Percentiles rank a stretch among this genome's conserved stretches.
These are phyloP conservation scores for Bibio marci DNA, from an alignment of 2,888 invertebrate species.

Conservation along the genomic window DNA sequence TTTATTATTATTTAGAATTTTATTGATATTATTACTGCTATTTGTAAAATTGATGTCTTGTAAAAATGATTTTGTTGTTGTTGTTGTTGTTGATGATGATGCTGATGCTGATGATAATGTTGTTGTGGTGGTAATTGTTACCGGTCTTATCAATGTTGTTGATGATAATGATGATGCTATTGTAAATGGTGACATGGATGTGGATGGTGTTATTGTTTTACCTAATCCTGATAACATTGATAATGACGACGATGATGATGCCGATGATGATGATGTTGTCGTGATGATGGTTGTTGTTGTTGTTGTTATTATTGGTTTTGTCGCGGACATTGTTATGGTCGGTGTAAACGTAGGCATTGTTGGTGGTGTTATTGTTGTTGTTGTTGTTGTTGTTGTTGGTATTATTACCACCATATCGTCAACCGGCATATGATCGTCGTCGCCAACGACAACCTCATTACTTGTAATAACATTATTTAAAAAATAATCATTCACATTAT, in stretches of 20 bases:
- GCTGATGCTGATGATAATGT: conserved; percentile 6
- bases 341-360: conserved; percentile 16
- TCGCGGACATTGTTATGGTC: conserved; percentile 19
- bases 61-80: neutral
- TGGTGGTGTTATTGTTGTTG: conserved; percentile 13
- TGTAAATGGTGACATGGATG: neutral
- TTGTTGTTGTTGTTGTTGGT: no score
- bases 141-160: neutral
- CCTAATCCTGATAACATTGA: neutral
- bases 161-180: neutral
- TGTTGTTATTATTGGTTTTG: conserved; percentile 25
- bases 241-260: neutral
- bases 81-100: conserved; percentile 4
- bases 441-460: no score
- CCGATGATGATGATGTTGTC: neutral
- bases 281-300: conserved; percentile 22
- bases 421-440: no score
- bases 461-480: no score
- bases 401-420: no score
- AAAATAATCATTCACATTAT: no score
- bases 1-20: no score
- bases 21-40: no score
- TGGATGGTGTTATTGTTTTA: neutral
- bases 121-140: neutral
- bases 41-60: no score